These are phyloP conservation scores for Selenia dentaria DNA, from an alignment of 2,888 invertebrate species.

Conservation along the genomic window DNA sequence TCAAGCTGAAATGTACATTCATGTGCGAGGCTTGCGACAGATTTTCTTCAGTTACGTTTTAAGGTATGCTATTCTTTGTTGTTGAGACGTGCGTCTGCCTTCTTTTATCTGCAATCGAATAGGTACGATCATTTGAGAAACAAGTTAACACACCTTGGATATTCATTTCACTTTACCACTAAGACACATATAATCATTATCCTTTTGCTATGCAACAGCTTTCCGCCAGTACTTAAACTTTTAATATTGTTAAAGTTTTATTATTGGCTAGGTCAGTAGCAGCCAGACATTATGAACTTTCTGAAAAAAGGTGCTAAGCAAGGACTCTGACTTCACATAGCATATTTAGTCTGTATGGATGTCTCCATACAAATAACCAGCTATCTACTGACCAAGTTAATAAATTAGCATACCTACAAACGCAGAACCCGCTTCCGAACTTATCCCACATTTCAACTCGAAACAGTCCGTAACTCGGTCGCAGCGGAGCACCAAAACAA, in stretches of 20 bases:
- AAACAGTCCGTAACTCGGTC: conserved; percentile 34
- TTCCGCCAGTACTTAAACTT: no score
- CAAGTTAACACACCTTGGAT: no score
- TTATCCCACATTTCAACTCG: conserved; percentile 39
- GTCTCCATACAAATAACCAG: conserved; percentile 45
- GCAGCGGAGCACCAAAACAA: conserved; percentile 36
- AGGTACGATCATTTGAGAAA: no score
- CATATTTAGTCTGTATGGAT: no score
- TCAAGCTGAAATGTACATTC: conserved; percentile 31
- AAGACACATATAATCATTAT: no score
- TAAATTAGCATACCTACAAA: conserved; percentile 48
- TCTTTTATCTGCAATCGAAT: conserved; percentile 7
- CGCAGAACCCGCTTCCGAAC: conserved; percentile 39
- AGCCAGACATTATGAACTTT: no score
- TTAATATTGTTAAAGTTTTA: no score
- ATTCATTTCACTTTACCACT: no score
- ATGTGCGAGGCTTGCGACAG: conserved; percentile 15
- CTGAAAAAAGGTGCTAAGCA: no score
- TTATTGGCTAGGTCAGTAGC: no score
- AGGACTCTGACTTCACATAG: no score
- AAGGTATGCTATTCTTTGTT: conserved; percentile 15
- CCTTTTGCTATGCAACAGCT: no score
- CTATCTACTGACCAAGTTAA: conserved; percentile 37
- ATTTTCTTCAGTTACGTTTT: conserved; percentile 20
- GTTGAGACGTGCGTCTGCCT: conserved; percentile 9